A percentile compares a stretch with the other conserved stretches of the same genome.
Evolutionary conservation across 2,797 vertebrate species (phyloP).

Genomic region (Capromys pilorides): DNA sequence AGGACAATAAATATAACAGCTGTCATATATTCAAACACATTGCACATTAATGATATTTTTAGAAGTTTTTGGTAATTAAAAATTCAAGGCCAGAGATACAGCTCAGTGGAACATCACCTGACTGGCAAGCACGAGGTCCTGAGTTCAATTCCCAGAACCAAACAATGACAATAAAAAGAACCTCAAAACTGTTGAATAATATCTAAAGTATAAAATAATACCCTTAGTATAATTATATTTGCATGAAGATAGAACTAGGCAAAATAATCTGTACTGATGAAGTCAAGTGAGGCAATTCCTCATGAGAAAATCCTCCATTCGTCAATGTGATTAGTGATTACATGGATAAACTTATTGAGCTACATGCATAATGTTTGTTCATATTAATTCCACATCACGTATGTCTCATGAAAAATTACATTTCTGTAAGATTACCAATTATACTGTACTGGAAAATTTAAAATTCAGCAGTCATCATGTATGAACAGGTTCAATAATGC

Average conservation of each 20-base stretch:
- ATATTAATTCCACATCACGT: background rate
- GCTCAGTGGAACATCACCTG: too few relatives aligned
- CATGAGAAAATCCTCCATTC: background rate
- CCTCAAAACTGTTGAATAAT: background rate
- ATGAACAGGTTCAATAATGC: background rate
- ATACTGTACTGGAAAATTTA: background rate
- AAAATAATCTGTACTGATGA: background rate
- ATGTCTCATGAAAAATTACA: background rate
- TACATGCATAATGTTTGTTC: background rate
- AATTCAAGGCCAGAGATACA: background rate
- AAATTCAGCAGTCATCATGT: background rate
- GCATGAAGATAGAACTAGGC: background rate
- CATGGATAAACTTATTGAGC: background rate
- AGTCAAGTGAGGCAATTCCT: background rate
- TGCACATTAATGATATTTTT: background rate
- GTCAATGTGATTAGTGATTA: background rate
- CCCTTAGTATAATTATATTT: background rate
- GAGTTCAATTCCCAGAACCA: too few relatives aligned
- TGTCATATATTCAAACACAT: background rate
- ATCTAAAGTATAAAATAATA: background rate
- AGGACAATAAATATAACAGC: background rate
- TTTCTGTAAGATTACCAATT: background rate
- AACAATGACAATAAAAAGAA: too few relatives aligned
- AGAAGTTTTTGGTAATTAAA: background rate
- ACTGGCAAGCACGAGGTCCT: too few relatives aligned